Evolutionary conservation across 2,113 vertebrate species (phyloP).

Genomic region (Athene noctua): DNA sequence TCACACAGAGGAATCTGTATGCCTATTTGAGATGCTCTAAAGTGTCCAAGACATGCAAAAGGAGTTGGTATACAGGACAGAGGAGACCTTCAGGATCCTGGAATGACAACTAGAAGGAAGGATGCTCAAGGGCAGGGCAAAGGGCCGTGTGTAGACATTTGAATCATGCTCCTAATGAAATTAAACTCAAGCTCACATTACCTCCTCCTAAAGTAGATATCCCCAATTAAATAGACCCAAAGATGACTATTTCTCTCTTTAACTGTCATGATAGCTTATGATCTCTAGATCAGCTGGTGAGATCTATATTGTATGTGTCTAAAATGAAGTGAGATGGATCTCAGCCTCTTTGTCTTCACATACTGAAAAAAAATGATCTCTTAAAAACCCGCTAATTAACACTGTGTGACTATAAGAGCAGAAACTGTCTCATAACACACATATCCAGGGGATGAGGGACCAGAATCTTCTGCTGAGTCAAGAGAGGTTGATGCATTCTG

Average conservation of each 20-base stretch:
- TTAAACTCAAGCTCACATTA: neutral
- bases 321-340: neutral
- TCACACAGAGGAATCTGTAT: neutral
- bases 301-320: neutral
- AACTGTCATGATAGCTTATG: neutral
- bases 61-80: neutral
- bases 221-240: neutral
- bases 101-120: neutral
- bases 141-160: neutral
- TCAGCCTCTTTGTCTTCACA: neutral
- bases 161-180: neutral
- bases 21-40: neutral
- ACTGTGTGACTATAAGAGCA: neutral
- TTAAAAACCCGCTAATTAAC: neutral
- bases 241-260: neutral
- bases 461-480: neutral
- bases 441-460: neutral
- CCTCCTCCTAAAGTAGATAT: neutral
- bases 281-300: neutral
- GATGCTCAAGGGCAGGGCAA: neutral
- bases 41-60: neutral
- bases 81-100: neutral
- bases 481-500: neutral
- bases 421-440: neutral
- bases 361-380: neutral